Evolutionary conservation across 2,888 invertebrate species (phyloP), one percentile per base, ranked within the genome.

Genomic region (Carcina quercana): DNA sequence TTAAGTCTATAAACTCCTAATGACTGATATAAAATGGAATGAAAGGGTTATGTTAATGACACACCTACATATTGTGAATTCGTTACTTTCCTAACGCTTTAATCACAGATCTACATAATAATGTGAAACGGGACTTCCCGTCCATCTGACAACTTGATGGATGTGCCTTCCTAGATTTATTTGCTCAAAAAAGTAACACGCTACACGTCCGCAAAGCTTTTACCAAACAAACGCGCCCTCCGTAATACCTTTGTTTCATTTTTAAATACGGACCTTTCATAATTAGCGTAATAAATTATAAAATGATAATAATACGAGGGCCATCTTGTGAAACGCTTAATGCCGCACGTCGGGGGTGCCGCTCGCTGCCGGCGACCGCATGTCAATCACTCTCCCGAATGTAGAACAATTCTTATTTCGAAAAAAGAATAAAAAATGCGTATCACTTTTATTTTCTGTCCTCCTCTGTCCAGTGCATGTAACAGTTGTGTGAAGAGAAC

Each of bases 211-310:
- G 67, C 75, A 63, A 60, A 69, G 71, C 69, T 63, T 72, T 71
- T 65, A 59, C 60, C 59, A 59, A 53, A 64, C 59, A 69, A 71
- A 70, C 69, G 67, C 68, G 70, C 62, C 67, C 68, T 58, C 54
- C 54, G 55, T 72, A 72, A 68, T 70, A 69, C 74, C 67, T 79
- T 78, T 78, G 78, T 79, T 79, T 79, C 65, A 72, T 80, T 80
- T 80, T 79, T 75, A 73, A 74, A 80, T 73, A 71, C 65, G 73
- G 61, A 58, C 72, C 69, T 69, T 72, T 71, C 65, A 75, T 82
- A 82, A 83, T 83, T 82, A 82, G 80, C 74, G 78, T 80, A 78
- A 83, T 82, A 83, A 80, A 83, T 83, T 79, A 79, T 72, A 73
- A 83, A 83, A 83, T 76, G 83, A 82, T 83, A 82, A 78, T 76